Evolutionary conservation across 2,888 invertebrate genomes (phyloP).

Genomic region (Eutolmus rufibarbis): DNA sequence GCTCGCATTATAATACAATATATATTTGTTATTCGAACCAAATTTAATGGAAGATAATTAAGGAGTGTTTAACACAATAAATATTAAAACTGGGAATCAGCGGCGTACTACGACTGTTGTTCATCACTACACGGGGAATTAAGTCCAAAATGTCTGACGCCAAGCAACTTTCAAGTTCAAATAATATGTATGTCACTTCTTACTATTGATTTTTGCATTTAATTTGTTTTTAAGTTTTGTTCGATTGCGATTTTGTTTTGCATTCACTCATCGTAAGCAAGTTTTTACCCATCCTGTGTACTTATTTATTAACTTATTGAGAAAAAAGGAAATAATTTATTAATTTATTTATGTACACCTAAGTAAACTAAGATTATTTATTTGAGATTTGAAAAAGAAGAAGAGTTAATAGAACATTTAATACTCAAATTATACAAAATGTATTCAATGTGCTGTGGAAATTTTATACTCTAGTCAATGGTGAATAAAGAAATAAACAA

Average conservation of each 20-base stretch:
- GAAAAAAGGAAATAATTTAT: not conserved
- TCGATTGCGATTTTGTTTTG: not conserved
- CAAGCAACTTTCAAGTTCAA: not conserved
- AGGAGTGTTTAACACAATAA: not conserved
- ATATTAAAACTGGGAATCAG: not conserved
- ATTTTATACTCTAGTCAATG: conserved; percentile 39
- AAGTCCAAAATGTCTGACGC: not conserved
- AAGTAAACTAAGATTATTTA: conserved; percentile 21
- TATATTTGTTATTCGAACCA: too few species aligned
- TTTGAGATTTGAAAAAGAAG: not conserved
- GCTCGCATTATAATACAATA: not conserved
- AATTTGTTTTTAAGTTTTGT: not conserved
- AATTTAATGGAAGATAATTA: not conserved
- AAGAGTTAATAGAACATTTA: not conserved
- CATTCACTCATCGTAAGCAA: not conserved
- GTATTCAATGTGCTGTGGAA: conserved; percentile 36
- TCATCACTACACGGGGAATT: not conserved
- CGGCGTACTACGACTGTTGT: not conserved
- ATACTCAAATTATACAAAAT: conserved; percentile 25
- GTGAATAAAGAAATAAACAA: conserved; percentile 12
- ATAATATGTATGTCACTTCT: not conserved
- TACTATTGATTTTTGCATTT: not conserved
- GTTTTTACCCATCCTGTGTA: not conserved
- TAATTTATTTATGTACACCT: conserved; percentile 5
- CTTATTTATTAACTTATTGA: conserved; percentile 18